Percentiles rank a stretch among this genome's conserved stretches.
phyloP scores from a whole-genome alignment of 2,888 invertebrate species.

The Microplitis manilae region DNA sequence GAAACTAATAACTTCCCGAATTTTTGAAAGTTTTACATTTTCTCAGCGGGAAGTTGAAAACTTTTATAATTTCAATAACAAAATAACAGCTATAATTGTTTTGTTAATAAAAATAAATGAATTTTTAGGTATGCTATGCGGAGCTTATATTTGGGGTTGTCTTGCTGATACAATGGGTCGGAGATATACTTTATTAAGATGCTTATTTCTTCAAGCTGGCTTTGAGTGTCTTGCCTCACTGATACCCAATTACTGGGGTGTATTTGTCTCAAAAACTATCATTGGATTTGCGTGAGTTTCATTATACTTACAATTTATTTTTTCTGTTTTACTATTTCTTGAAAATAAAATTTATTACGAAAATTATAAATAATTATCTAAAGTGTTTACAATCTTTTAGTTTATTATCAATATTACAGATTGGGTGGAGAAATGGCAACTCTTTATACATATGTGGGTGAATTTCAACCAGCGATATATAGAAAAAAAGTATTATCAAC shows the following conservation, averaged over 20 bases:
- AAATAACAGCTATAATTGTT: neutral
- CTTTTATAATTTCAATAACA: neutral
- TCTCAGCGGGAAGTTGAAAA: neutral
- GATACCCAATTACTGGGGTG: conserved; percentile 74
- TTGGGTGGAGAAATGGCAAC: conserved; percentile 86
- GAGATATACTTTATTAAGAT: conserved; percentile 77
- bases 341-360: neutral
- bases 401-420: conserved; percentile 69
- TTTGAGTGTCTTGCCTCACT: conserved; percentile 77
- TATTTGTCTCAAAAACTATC: conserved; percentile 77
- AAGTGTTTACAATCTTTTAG: no score
- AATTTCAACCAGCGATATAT: conserved; percentile 84
- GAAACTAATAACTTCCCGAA: no score
- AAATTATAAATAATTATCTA: no score
- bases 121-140: conserved; percentile 77
- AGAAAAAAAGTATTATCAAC: conserved; percentile 85
- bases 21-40: no score
- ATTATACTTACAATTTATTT: no score
- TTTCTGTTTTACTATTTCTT: conserved; percentile 70
- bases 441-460: conserved; percentile 85
- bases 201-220: conserved; percentile 75
- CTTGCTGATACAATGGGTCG: conserved; percentile 80
- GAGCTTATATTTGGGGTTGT: conserved; percentile 82
- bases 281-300: conserved; percentile 75
- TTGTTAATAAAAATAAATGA: neutral